Conservation (phyloP, 2,888 invertebrate genomes). For the Anarsia innoxiella region DNA sequence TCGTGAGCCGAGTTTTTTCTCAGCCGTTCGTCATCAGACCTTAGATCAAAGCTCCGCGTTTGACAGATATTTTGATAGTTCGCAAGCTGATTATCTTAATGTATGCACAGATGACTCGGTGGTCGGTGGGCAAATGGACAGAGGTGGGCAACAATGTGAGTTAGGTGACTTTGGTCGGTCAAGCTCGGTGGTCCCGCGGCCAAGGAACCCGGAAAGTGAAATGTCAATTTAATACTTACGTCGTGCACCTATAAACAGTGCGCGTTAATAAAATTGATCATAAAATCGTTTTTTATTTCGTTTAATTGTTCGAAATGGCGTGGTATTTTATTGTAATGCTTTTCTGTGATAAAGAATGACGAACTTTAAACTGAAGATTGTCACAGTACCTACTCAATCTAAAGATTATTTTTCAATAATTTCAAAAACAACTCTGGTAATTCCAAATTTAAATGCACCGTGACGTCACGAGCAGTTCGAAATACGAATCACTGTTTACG, state of each 20-base stretch:
- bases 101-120: constrained; percentile 59
- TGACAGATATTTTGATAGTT: constrained; percentile 69
- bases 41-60: constrained; percentile 61
- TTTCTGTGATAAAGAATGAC: constrained; percentile 7
- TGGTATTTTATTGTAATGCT: constrained; percentile 1
- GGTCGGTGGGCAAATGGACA: too few species aligned
- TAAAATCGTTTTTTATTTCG: constrained; percentile 7
- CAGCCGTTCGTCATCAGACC: constrained; percentile 13
- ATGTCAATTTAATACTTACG: constrained; percentile 52
- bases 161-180: constrained; percentile 64
- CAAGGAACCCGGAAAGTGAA: constrained; percentile 54
- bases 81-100: constrained; percentile 57
- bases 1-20: constrained; percentile 31
- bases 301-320: too few species aligned
- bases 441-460: constrained; percentile 37
- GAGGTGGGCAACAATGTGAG: constrained; percentile 63
- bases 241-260: constrained; percentile 23
- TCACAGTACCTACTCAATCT: too few species aligned
- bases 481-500: constrained; percentile 54
- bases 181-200: constrained; percentile 54
- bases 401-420: too few species aligned
- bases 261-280: constrained; percentile 6
- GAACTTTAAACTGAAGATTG: too few species aligned
- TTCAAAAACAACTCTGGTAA: constrained; percentile 26
- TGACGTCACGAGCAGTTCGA: constrained; percentile 38